phyloP scores from a whole-genome alignment of 2,113 vertebrate genomes.

The Pholis gunnellus region DNA sequence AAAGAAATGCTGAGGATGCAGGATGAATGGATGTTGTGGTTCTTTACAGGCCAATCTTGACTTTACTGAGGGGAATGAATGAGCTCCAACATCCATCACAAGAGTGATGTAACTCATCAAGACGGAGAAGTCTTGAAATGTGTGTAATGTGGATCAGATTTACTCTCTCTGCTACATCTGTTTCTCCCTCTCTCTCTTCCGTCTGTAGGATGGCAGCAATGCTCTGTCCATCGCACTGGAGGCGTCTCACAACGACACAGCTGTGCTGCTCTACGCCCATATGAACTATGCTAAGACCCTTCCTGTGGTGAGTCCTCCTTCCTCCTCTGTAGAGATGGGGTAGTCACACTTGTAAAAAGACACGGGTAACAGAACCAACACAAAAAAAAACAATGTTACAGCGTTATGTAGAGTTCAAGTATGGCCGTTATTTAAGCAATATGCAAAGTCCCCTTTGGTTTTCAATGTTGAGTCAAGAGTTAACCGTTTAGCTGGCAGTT shows the following conservation, averaged over 20 bases:
- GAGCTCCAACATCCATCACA: not conserved
- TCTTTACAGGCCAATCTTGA: conserved; percentile 16
- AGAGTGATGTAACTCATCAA: not conserved
- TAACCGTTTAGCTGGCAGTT: no score
- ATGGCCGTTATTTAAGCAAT: not conserved
- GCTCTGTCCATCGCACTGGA: conserved; percentile 93
- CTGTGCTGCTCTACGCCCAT: conserved; percentile 89
- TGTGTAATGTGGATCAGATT: conserved; percentile 16
- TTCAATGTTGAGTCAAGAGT: not conserved
- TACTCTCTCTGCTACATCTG: not conserved
- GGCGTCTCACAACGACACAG: conserved; percentile 92
- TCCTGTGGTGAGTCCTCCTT: conserved; percentile 82
- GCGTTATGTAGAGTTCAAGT: not conserved
- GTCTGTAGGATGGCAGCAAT: conserved; percentile 91
- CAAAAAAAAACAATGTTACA: not conserved
- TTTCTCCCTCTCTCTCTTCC: conserved; percentile 21
- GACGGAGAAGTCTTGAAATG: not conserved
- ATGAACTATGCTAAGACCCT: conserved; percentile 83
- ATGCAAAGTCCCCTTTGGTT: not conserved
- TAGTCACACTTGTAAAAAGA: not conserved
- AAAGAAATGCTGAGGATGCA: not conserved
- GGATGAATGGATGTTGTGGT: not conserved
- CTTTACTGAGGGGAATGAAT: not conserved
- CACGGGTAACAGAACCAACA: no score
- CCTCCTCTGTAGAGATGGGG: not conserved